Base-by-base conservation (phyloP, 2,797 vertebrate species). In the Champsocephalus esox region DNA sequence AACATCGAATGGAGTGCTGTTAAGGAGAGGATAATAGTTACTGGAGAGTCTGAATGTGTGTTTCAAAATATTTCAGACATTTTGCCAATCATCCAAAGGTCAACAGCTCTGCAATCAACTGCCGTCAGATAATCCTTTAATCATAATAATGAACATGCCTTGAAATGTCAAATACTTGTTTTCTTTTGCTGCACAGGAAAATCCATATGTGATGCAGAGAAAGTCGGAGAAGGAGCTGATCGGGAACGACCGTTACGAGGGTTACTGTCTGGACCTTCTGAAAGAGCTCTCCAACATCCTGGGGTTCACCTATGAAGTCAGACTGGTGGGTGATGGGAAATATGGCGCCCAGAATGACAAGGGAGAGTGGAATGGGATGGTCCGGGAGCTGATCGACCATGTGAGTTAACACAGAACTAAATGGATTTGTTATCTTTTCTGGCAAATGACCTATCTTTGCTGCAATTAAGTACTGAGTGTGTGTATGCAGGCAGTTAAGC, bases 341-440 rank as follows among this genome's bases (percentile, higher is more conserved):
- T 99, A 99, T 0, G 98, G 98, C 69, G 98, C 98, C 10, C 98
- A 99, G 90, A 97, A 99, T 73, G 98, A 99, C 93, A 98, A 98
- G 88, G 98, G 98, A 72, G 97, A 99, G 85, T 99, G 98, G 98
- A 99, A 98, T 32, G 98, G 98, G 43, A 99, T 99, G 98, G 97
- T 99, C 58, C 96, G 97, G 73, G 98, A 99, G 58, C 97, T 99
- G 77, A 98, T 99, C 28, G 98, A 99, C 84, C 98, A 99, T 0
- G 98, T 99, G 93, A 98, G 98, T 92, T 44, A 17, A 66, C 28
- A 28, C 28, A 28, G 1, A 28, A 28, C 28, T 28, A 28, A 28
- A 28, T 5, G 4, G 28, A 28, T 28, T 28, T 28, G 4, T 28
- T 5, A 5, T 28, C 4, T 28, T 28, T 28, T 28, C 28, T 28